Base-by-base conservation (phyloP, 1,140 invertebrate genomes). In the Calosoma granatense region DNA sequence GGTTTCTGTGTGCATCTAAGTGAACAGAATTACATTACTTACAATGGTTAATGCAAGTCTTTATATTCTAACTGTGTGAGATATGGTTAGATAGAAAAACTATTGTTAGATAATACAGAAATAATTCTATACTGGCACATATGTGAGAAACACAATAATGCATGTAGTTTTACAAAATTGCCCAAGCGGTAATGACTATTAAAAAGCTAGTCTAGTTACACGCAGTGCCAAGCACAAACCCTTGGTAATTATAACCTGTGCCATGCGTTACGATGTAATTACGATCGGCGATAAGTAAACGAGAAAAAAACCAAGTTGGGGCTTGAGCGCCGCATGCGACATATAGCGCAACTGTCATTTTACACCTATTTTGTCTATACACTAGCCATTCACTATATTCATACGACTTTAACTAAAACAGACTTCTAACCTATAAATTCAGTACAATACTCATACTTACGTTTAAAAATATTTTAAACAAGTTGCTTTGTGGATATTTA, bases 191-290 rank as follows among this genome's bases (percentile, higher is more conserved):
- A 30, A 30, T 30, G 26, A 30, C 26, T 6, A 30, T 6, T 14
- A 30, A 30, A 30, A 30, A 30, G 14, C 26, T 30, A 6, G 4
- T 6, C 26, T 30, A 6, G 26, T 30, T 30, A 30, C 26, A 30
- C 14, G 26, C 26, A 30, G 6, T 47, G 17, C 4, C 41, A 47
- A 6, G 26, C 26, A 36, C 26, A 36, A 36, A 17, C 41, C 4
- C 41, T n/a, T 47, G 15, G 41, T 47, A 47, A 47, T 47, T 47
- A 47, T 47, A 36, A 47, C 41, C 9, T 47, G 17, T 17, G 41
- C 17, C 17, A 47, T 17, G 17, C 41, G 41, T 17, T 11, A 47
- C 41, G 17, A 47, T 47, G 15, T 47, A 47, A 47, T 47, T 47
- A 17, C 9, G 41, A 12, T 4, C 4, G 41, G 17, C 17, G 41